These are phyloP conservation scores for Lycaon pictus DNA, from an alignment of 2,113 vertebrate genomes.

Conservation along the genomic window DNA sequence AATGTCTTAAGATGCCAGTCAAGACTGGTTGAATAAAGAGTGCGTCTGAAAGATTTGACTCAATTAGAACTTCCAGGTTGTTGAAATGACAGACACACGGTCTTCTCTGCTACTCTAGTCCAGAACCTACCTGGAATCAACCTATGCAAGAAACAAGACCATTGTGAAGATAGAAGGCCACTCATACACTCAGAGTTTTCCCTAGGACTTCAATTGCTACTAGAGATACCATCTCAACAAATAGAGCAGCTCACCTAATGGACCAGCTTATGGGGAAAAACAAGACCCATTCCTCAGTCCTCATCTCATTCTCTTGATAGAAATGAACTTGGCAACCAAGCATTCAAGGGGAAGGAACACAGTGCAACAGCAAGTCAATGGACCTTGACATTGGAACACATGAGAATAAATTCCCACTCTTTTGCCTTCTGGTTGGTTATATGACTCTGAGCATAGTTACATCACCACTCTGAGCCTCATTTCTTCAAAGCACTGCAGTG, in stretches of 20 bases:
- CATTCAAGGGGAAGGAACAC: not conserved
- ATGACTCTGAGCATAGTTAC: fast-evolving
- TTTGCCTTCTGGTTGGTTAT: not conserved
- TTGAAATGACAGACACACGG: not conserved
- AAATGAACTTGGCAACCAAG: not conserved
- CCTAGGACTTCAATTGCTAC: not conserved
- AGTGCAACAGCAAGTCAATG: not conserved
- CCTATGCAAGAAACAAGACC: not conserved
- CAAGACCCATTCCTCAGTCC: fast-evolving
- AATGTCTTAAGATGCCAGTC: not conserved
- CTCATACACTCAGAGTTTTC: not conserved
- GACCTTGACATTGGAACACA: fast-evolving
- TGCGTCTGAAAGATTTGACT: not conserved
- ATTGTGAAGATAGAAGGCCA: not conserved
- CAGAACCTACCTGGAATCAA: not conserved
- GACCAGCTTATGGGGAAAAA: not conserved
- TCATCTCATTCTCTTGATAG: not conserved
- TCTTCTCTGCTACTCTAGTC: not conserved
- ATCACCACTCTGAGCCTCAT: not conserved
- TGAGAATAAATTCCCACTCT: not conserved
- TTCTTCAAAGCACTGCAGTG: not conserved
- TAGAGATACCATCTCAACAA: not conserved
- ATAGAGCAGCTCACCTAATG: not conserved
- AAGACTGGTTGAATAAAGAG: not conserved
- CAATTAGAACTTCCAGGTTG: not conserved